Percentiles rank a stretch among this genome's conserved stretches.
These are phyloP conservation scores for Palloptera scutellata DNA, from an alignment of 2,888 invertebrate genomes.

Conservation along the genomic window DNA sequence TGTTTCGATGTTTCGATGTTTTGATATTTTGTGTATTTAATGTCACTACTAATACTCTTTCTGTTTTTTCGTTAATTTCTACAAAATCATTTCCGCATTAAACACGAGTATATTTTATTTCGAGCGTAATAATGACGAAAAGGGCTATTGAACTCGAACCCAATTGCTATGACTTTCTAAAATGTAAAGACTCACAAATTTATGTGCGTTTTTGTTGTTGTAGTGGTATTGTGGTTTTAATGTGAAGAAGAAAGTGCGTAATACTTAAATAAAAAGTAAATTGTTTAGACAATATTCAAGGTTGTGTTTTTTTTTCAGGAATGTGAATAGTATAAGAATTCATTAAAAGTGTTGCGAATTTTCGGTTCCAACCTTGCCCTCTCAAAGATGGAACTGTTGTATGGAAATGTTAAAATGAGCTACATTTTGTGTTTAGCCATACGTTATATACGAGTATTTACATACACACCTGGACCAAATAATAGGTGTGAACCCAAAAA, in stretches of 20 bases:
- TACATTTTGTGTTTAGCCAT: too few species aligned
- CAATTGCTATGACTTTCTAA: slow-evolving; percentile 6
- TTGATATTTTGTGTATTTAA: not conserved
- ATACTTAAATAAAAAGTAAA: not conserved
- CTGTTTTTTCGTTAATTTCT: slow-evolving; percentile 9
- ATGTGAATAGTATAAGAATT: too few species aligned
- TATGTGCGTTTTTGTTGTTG: not conserved
- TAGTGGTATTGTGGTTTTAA: too few species aligned
- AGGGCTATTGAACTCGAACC: slow-evolving; percentile 24
- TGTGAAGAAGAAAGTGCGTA: not conserved
- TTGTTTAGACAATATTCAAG: too few species aligned
- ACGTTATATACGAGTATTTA: too few species aligned
- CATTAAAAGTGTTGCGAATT: too few species aligned
- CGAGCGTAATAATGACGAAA: slow-evolving; percentile 7
- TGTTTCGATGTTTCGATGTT: not conserved
- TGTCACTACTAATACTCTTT: slow-evolving; percentile 3
- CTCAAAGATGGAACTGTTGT: too few species aligned
- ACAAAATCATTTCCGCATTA: slow-evolving; percentile 29
- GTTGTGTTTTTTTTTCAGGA: too few species aligned
- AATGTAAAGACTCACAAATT: slow-evolving; percentile 1
- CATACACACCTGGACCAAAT: too few species aligned
- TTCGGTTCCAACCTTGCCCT: too few species aligned
- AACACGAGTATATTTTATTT: slow-evolving; percentile 19
- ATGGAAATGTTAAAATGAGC: too few species aligned
- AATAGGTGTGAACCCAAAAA: too few species aligned